Evolutionary conservation across 2,797 vertebrate genomes (phyloP), one percentile per base, ranked within the genome.

Genomic region (Paedocypris micromegethes): DNA sequence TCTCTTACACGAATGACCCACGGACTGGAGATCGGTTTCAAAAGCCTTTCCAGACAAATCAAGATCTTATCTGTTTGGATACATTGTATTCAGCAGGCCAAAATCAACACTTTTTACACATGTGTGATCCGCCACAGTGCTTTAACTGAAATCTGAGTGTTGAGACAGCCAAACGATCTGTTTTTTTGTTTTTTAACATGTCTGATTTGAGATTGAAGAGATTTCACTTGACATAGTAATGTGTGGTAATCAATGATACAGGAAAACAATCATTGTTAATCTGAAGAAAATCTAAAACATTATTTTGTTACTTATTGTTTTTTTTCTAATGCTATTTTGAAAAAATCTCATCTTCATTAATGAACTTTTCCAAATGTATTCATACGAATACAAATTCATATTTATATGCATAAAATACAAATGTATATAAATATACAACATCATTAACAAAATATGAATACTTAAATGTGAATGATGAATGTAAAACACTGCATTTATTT

Each of bases 61-160:
- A 67, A 82, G 84, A 86, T 86, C 76, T 85, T 83, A 86, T 87
- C 85, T 79, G 56, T 61, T 73, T 75, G 78, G 72, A 74, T 68
- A 65, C 48, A 52, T 81, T 79, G 79, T 63, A 74, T 78, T 73
- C 49, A 54, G 66, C n/a, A 67, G 0, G 82, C 81, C 84, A 85
- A 77, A 67, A n/a, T 73, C 80, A 86, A 86, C 81, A 83, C 7
- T 73, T 77, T 79, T 83, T 76, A 76, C 69, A 75, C 49, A 69
- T 67, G 74, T 65, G 72, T 58, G 76, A 70, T 79, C 83, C 78
- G 2, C 79, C 47, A 52, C 70, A 44, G 77, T 76, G 77, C 79
- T 75, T 74, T 74, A 76, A 76, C 80, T 79, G 81, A 74, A 77
- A 82, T 82, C 68, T 75, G 85, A 85, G 85, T 83, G 82, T 85